These are phyloP conservation scores for Andrena bucephala DNA, from an alignment of 2,888 invertebrate species.

Conservation along the genomic window DNA sequence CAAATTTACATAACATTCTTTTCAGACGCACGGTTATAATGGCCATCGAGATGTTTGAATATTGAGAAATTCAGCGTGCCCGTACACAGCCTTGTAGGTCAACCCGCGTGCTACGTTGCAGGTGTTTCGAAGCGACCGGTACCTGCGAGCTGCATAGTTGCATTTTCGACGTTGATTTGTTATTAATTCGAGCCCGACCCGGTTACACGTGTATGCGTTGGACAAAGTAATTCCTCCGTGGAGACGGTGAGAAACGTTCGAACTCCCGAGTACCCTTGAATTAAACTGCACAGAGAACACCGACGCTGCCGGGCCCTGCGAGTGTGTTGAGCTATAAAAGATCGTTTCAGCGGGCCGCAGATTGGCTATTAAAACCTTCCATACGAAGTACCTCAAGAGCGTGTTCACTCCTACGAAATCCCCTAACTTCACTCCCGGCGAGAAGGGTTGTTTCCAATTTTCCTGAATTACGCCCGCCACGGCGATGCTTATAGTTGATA, in stretches of 20 bases:
- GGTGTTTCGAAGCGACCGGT: conserved; percentile 8
- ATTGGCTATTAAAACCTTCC: conserved; percentile 78
- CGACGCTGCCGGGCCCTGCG: conserved; percentile 27
- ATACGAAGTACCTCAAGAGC: conserved; percentile 73
- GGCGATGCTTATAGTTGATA: conserved; percentile 61
- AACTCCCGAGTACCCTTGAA: conserved; percentile 62
- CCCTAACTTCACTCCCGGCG: conserved; percentile 66
- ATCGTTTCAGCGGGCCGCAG: conserved; percentile 72
- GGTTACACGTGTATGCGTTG: not conserved
- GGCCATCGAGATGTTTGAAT: conserved; percentile 16
- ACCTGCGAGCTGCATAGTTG: not conserved
- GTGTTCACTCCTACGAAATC: conserved; percentile 67
- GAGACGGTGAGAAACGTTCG: conserved; percentile 45
- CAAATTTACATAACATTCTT: conserved; percentile 41
- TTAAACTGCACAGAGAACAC: conserved; percentile 60
- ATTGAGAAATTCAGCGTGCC: conserved; percentile 15
- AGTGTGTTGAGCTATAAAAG: conserved; percentile 69
- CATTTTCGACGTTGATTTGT: conserved; percentile 25
- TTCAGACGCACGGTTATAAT: conserved; percentile 3
- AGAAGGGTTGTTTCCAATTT: conserved; percentile 78
- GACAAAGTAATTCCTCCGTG: conserved; percentile 36
- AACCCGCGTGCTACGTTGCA: not conserved
- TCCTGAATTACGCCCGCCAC: conserved; percentile 72
- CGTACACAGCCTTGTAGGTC: conserved; percentile 6
- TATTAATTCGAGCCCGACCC: conserved; percentile 26